Base-by-base conservation (phyloP, 2,888 invertebrate species). In the Hyposoter dolosus region DNA sequence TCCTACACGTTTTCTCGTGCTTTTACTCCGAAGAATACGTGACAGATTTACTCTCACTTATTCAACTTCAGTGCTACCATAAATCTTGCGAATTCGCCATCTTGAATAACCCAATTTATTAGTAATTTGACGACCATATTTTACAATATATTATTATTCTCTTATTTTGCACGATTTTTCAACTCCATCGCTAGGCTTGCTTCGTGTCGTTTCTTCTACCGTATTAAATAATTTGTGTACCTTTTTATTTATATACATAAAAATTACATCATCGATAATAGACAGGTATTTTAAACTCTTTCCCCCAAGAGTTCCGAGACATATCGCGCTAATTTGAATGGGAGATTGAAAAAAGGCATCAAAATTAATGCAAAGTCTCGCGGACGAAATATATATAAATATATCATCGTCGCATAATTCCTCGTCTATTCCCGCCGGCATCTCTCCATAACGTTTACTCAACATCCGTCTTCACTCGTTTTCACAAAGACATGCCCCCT, bases 31-130 rank as follows among this genome's bases (percentile, higher is more conserved):
- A n/a, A 50, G 71, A 63, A 47, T 40, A 28, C 66, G 63, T 40
- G 50, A 78, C 66, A 77, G 85, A 69, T 86, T 87, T 87, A 75
- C 88, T 83, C 85, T 86, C 84, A 80, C 88, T 86, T 84, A 71
- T 84, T 84, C 76, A 63, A 40, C 66, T 60, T 17, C 15, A 32
- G 3, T 28, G 47, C 28, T 7, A 45, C 12, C 10, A 45, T 68
- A 45, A 40, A 69, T 45, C 69, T 69, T 28, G 7, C 17, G 28
- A 47, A 43, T 68, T 23, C 5, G 19, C 23, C 7, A 9, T 1
- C 15, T 47, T 15, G 47, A 28, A 28, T 28, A 69, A 45, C 28
- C 0, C 23, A 69, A 69, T 69, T 17, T 9, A 28, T 45, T 45
- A 28, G 15, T 28, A 2, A 7, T 47, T 17, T 28, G 7, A 69